phyloP scores from a whole-genome alignment of 2,113 vertebrate genomes.

The Zootoca vivipara region DNA sequence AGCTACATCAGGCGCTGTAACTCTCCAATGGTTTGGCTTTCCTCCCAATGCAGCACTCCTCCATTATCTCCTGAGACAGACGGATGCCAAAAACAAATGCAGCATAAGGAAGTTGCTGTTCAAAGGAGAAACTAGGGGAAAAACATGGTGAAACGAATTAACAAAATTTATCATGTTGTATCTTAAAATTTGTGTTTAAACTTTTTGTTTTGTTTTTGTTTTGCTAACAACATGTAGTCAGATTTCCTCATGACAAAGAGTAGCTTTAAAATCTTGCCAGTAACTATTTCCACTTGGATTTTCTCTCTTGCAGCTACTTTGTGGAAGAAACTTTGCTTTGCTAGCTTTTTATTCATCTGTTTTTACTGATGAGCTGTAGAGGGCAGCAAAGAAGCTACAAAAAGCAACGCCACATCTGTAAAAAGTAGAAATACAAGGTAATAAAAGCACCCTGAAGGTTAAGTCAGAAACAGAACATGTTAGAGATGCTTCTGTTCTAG shows the following conservation, averaged over 20 bases:
- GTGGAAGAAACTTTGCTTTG: neutral
- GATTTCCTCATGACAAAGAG: too few relatives aligned
- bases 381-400: conserved; percentile 74
- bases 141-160: neutral
- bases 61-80: too few relatives aligned
- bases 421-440: conserved; percentile 35
- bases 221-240: neutral
- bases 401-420: conserved; percentile 14
- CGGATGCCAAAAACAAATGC: too few relatives aligned
- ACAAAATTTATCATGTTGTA: neutral
- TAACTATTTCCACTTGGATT: neutral
- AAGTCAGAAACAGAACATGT: conserved; percentile 32
- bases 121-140: too few relatives aligned
- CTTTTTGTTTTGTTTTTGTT: neutral
- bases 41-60: too few relatives aligned
- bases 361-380: conserved; percentile 60
- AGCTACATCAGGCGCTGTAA: too few relatives aligned
- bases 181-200: neutral
- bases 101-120: too few relatives aligned
- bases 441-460: conserved; percentile 7
- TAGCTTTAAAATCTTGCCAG: neutral
- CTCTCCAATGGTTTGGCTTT: too few relatives aligned
- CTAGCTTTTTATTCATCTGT: conserved; percentile 25
- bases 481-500: neutral
- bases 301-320: neutral